Percentiles rank a stretch among this genome's conserved stretches.
Conservation (phyloP, 2,113 vertebrate genomes). For the Scatophagus argus region DNA sequence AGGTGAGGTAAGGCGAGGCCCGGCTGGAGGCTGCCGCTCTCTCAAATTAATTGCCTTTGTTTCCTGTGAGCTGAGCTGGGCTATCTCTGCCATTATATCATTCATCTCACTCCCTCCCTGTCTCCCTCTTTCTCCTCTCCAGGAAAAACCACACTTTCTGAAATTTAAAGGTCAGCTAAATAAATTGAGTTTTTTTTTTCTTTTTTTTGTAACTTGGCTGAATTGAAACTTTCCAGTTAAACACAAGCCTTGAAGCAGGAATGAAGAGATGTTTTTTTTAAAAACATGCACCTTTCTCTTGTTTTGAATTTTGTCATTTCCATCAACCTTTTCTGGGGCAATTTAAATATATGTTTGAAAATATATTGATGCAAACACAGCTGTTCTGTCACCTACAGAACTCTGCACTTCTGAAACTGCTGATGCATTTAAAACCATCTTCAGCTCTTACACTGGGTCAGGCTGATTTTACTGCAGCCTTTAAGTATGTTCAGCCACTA, state of each 20-base stretch:
- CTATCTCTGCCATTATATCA: constrained; percentile 69
- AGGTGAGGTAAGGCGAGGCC: constrained; percentile 31
- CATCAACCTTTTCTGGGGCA: too few species aligned
- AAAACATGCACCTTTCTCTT: too few species aligned
- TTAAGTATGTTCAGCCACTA: too few species aligned
- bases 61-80: constrained; percentile 47
- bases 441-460: too few species aligned
- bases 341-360: too few species aligned
- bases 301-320: too few species aligned
- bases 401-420: too few species aligned
- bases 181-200: too few species aligned
- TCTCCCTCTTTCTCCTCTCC: neutral
- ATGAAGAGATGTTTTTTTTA: neutral
- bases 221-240: neutral
- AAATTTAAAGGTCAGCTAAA: neutral
- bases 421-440: too few species aligned
- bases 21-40: constrained; percentile 22
- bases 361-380: too few species aligned
- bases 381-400: too few species aligned
- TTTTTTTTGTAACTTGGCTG: neutral
- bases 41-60: constrained; percentile 70
- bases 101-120: constrained; percentile 17
- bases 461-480: too few species aligned
- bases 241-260: neutral
- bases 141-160: constrained; percentile 43